Evolutionary conservation across 2,797 vertebrate species (phyloP).

Genomic region (Spheniscus humboldti): DNA sequence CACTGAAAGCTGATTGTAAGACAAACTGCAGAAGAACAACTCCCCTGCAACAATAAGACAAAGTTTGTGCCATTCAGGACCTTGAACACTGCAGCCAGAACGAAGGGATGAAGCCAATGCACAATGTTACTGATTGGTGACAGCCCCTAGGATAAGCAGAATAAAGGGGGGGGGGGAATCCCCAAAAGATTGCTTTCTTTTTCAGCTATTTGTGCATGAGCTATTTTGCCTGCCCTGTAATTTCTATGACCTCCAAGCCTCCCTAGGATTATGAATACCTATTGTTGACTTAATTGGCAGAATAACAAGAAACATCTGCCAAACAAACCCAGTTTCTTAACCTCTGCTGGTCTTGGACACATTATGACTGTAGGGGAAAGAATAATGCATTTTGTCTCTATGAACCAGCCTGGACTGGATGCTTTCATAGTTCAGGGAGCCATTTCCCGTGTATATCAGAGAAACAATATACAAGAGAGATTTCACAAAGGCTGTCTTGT

Average conservation of each 20-base stretch:
- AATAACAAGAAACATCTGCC: conserved; percentile 53
- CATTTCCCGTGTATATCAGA: background rate
- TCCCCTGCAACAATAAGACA: background rate
- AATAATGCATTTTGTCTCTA: background rate
- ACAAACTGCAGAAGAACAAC: background rate
- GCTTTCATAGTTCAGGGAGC: background rate
- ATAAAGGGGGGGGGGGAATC: background rate
- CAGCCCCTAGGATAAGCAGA: background rate
- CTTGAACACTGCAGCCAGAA: background rate
- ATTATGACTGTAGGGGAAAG: background rate
- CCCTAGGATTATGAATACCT: conserved; percentile 41
- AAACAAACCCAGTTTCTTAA: conserved; percentile 27
- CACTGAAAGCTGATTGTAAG: background rate
- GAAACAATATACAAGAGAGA: background rate
- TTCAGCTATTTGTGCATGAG: conserved; percentile 13
- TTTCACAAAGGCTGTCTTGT: background rate
- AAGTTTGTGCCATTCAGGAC: background rate
- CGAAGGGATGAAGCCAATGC: background rate
- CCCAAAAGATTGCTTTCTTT: background rate
- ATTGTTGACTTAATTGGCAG: conserved; percentile 52
- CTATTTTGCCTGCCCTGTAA: background rate
- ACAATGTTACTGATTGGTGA: background rate
- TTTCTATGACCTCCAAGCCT: conserved; percentile 21
- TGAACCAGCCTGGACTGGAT: background rate
- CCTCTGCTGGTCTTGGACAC: background rate